Percentiles rank a stretch among this genome's conserved stretches.
Evolutionary conservation across 2,797 vertebrate species (phyloP).

Genomic region (Labroides dimidiatus): DNA sequence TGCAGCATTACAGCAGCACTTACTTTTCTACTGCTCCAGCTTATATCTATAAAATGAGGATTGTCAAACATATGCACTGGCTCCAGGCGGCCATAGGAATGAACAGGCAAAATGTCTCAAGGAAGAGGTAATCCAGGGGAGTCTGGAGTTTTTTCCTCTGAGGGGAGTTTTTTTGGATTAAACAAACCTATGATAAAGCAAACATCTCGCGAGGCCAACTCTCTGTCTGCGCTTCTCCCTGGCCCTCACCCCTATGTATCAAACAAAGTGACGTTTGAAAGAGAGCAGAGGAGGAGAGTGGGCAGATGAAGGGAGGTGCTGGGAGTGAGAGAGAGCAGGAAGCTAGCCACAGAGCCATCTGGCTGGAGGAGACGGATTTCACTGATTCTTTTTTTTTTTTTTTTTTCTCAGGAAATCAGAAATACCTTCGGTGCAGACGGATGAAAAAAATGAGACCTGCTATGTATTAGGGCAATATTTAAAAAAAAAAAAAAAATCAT

Average conservation of each 20-base stretch:
- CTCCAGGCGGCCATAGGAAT: constrained; percentile 59
- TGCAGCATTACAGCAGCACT: constrained; percentile 37
- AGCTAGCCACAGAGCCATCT: constrained; percentile 67
- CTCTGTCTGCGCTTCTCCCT: constrained; percentile 63
- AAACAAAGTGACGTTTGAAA: constrained; percentile 85
- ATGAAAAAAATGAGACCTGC: constrained; percentile 40
- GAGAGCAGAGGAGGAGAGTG: constrained; percentile 72
- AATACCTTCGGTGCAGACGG: constrained; percentile 56
- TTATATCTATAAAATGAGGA: constrained; percentile 47
- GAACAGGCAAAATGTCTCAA: constrained; percentile 69
- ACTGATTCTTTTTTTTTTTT: constrained; percentile 51
- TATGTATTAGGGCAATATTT: constrained; percentile 48
- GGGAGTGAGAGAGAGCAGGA: constrained; percentile 60
- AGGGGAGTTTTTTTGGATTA: constrained; percentile 77
- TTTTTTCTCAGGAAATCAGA: constrained; percentile 61
- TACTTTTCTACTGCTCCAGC: constrained; percentile 40
- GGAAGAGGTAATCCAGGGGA: constrained; percentile 60
- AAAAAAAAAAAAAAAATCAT: constrained; percentile 62
- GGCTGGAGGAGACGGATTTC: constrained; percentile 56
- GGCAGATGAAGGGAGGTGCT: constrained; percentile 66
- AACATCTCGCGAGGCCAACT: constrained; percentile 67
- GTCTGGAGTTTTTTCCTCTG: constrained; percentile 62
- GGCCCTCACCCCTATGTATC: constrained; percentile 68
- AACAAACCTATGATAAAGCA: constrained; percentile 78
- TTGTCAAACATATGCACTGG: constrained; percentile 34